Evolutionary conservation across 2,888 invertebrate genomes (phyloP).

Genomic region (Cantharis flavilabris): DNA sequence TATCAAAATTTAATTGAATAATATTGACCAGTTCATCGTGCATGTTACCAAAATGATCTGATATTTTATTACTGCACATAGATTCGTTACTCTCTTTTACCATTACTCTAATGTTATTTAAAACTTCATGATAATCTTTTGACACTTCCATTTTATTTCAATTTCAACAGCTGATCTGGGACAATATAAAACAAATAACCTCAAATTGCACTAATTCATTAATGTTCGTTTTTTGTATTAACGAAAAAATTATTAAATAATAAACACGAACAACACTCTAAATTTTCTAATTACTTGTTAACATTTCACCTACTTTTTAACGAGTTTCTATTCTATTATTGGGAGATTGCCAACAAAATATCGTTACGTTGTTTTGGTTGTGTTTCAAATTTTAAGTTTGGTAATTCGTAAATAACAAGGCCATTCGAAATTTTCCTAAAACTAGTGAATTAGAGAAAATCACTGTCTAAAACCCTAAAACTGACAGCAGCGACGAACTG

Average conservation of each 20-base stretch:
- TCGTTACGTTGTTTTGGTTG: not conserved
- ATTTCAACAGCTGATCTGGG: not conserved
- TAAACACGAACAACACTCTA: not conserved
- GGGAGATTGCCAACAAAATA: not conserved
- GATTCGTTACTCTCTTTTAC: conserved; percentile 20
- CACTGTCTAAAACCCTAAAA: no score
- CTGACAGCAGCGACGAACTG: not conserved
- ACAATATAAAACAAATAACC: not conserved
- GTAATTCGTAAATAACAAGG: not conserved
- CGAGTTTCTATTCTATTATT: not conserved
- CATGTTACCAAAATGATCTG: not conserved
- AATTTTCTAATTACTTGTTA: not conserved
- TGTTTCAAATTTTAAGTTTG: not conserved
- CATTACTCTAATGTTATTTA: conserved; percentile 34
- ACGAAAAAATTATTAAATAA: not conserved
- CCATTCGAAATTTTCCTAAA: not conserved
- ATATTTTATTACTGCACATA: not conserved
- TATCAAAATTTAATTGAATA: conserved; percentile 60
- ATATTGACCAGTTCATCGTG: conserved; percentile 61
- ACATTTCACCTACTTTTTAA: not conserved
- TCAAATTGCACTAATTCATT: not conserved
- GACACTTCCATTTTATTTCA: conserved; percentile 45
- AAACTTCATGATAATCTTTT: conserved; percentile 42
- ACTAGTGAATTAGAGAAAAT: no score
- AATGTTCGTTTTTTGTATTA: not conserved